phyloP scores from a whole-genome alignment of 2,113 vertebrate species.

The Camelus dromedarius region DNA sequence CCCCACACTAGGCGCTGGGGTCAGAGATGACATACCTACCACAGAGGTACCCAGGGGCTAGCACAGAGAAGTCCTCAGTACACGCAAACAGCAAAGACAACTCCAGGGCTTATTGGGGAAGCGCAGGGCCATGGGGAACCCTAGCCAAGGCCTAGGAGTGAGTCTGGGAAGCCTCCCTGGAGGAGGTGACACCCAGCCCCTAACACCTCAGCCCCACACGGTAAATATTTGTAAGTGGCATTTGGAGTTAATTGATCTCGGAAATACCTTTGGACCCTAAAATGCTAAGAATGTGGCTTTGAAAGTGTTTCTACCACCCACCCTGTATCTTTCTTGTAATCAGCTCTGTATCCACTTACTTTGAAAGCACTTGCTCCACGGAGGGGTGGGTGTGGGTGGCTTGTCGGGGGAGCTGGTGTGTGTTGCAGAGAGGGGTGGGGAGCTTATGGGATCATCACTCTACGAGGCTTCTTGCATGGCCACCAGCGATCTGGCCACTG shows the following conservation, averaged over 20 bases:
- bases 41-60: background rate
- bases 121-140: background rate
- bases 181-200: background rate
- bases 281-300: background rate
- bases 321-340: background rate
- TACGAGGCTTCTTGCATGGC: fast-evolving
- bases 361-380: background rate
- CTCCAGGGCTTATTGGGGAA: background rate
- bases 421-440: background rate
- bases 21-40: background rate
- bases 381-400: background rate
- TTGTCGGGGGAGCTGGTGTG: background rate
- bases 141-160: background rate
- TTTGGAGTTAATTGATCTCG: background rate
- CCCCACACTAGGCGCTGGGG: background rate
- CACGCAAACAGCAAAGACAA: background rate
- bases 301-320: too few relatives aligned
- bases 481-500: background rate
- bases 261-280: background rate
- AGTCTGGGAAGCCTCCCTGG: background rate
- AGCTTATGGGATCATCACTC: background rate
- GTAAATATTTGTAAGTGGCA: background rate
- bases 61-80: too few relatives aligned
- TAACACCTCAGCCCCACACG: background rate
- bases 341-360: background rate